Percentiles rank a stretch among this genome's conserved stretches.
phyloP scores from a whole-genome alignment of 2,888 invertebrate species.

The Spodoptera littoralis region DNA sequence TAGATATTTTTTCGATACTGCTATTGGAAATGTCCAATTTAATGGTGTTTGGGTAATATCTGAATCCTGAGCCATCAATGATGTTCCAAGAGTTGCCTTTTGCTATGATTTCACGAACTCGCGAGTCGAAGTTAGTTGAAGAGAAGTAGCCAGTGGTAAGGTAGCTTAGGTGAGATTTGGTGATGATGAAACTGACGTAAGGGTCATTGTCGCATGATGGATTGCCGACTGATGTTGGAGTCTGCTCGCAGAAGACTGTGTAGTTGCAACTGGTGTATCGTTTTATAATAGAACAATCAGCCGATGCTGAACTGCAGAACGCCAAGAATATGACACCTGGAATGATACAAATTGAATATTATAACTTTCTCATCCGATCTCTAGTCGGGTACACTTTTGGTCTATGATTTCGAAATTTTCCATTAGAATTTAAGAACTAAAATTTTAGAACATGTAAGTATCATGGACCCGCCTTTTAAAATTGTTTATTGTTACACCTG shows the following conservation, averaged over 20 bases:
- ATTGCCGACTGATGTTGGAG: conserved; percentile 29
- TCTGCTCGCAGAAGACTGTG: conserved; percentile 62
- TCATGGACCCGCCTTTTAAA: too few relatives aligned
- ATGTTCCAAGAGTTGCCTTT: conserved; percentile 66
- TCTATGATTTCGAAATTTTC: too few relatives aligned
- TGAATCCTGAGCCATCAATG: conserved; percentile 65
- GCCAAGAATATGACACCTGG: conserved; percentile 53
- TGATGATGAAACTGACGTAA: conserved; percentile 70
- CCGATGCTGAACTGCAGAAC: conserved; percentile 47
- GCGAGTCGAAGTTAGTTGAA: conserved; percentile 78
- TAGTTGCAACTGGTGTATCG: conserved; percentile 63
- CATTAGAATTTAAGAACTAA: too few relatives aligned
- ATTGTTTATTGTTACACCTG: too few relatives aligned
- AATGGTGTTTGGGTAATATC: conserved; percentile 68
- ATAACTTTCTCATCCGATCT: too few relatives aligned
- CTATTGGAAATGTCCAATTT: conserved; percentile 70
- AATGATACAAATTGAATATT: conserved; percentile 22
- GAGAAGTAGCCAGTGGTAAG: conserved; percentile 73
- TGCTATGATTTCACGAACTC: conserved; percentile 71
- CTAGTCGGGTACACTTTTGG: too few relatives aligned
- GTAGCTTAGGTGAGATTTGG: conserved; percentile 50
- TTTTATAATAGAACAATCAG: conserved; percentile 55
- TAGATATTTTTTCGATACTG: conserved; percentile 64
- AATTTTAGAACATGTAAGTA: too few relatives aligned
- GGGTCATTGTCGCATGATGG: conserved; percentile 64